phyloP scores from a whole-genome alignment of 2,888 invertebrate genomes.

The Limenitis camilla region DNA sequence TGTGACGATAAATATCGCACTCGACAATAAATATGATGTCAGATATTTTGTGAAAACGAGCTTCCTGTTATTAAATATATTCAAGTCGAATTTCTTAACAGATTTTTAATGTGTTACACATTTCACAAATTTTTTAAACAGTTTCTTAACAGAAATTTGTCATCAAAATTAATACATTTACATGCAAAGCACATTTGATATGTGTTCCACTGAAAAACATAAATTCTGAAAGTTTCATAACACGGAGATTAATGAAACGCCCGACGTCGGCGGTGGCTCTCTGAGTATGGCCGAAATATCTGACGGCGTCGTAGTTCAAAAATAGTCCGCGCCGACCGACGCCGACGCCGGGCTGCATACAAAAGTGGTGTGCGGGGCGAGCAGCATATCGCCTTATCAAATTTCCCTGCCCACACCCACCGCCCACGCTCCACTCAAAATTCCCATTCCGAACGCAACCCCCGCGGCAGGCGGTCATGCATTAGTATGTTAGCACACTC shows the following conservation, averaged over 20 bases:
- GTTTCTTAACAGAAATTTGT: background rate
- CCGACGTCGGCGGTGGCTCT: conserved; percentile 31
- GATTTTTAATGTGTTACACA: too few species aligned
- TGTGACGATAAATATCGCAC: too few species aligned
- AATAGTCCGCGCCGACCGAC: conserved; percentile 54
- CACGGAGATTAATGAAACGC: conserved; percentile 23
- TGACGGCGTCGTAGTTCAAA: conserved; percentile 48
- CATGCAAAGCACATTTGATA: conserved; percentile 10
- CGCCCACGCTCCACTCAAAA: conserved; percentile 44
- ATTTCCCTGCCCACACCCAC: conserved; percentile 65
- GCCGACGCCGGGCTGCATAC: conserved; percentile 57
- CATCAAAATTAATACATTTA: conserved; percentile 3
- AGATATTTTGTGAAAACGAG: conserved; percentile 3
- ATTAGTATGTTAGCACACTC: conserved; percentile 66
- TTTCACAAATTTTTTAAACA: background rate
- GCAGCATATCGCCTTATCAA: conserved; percentile 64
- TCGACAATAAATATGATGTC: too few species aligned
- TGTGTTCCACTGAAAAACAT: conserved; percentile 9
- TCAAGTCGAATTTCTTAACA: too few species aligned
- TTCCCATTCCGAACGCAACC: conserved; percentile 31
- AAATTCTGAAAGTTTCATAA: conserved; percentile 1
- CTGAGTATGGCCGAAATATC: conserved; percentile 46
- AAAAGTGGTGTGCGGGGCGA: conserved; percentile 59
- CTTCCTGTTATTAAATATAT: background rate
- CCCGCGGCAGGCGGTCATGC: conserved; percentile 45